A percentile compares a stretch with the other conserved stretches of the same genome.
These are phyloP conservation scores for Pelecanoides urinatrix DNA, from an alignment of 2,113 vertebrate species.

Conservation along the genomic window DNA sequence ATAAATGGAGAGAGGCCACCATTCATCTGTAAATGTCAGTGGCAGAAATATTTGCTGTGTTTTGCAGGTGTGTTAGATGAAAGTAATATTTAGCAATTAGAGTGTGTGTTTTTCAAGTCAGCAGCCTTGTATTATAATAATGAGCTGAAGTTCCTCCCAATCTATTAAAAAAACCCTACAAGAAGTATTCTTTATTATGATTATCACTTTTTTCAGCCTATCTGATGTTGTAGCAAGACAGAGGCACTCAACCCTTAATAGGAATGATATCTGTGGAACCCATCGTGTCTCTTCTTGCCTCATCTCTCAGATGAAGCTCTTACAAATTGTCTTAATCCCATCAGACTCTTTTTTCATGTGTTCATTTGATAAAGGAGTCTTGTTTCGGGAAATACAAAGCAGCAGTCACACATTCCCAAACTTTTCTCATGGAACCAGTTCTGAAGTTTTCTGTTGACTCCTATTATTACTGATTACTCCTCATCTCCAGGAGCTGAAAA, in stretches of 20 bases:
- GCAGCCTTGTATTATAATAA: not conserved
- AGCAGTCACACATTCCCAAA: not conserved
- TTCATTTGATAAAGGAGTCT: not conserved
- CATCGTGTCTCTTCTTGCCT: fast-evolving
- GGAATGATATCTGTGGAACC: not conserved
- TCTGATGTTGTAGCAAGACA: not conserved
- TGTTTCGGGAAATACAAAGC: not conserved
- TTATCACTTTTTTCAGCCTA: not conserved
- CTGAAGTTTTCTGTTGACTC: not conserved
- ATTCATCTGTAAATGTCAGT: not conserved
- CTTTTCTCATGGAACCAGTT: not conserved
- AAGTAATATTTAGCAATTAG: not conserved
- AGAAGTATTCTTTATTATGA: not conserved
- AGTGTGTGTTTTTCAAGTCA: not conserved
- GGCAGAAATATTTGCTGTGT: not conserved
- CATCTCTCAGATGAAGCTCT: not conserved
- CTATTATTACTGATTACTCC: not conserved
- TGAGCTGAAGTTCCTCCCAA: not conserved
- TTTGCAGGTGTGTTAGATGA: not conserved
- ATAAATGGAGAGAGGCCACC: not conserved
- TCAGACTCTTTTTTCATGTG: not conserved
- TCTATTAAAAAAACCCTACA: not conserved
- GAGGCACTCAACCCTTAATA: not conserved
- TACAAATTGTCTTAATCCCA: not conserved
- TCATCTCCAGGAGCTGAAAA: not conserved